These are phyloP conservation scores for Ophraella communa DNA, from an alignment of 2,888 invertebrate genomes.

Conservation along the genomic window DNA sequence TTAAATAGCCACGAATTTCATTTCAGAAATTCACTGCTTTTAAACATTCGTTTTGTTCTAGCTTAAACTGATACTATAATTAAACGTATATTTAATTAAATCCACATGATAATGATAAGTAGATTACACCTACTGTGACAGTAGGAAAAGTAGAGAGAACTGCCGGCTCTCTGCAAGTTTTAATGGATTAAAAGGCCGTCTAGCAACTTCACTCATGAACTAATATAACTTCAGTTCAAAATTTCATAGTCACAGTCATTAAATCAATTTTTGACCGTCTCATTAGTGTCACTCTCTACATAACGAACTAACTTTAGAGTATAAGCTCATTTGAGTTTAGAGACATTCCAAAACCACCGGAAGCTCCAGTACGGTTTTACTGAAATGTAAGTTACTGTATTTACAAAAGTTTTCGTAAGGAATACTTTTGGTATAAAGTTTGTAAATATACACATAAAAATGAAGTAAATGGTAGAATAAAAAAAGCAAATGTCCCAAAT, in stretches of 20 bases:
- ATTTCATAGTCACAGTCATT: conserved; percentile 9
- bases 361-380: neutral
- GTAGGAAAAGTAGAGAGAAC: neutral
- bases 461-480: no score
- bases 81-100: neutral
- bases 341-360: neutral
- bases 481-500: no score
- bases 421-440: neutral
- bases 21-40: no score
- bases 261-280: conserved; percentile 22
- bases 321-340: conserved; percentile 12
- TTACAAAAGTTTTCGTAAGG: neutral
- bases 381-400: neutral
- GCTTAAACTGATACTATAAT: neutral
- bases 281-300: conserved; percentile 11
- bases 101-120: neutral
- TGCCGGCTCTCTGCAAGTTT: conserved; percentile 1
- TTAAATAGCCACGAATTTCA: no score
- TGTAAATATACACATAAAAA: no score
- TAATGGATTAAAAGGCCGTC: conserved; percentile 5
- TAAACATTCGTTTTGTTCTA: neutral
- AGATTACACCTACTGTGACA: neutral
- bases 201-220: neutral
- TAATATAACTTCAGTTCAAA: conserved; percentile 15
- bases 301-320: conserved; percentile 16